phyloP scores from a whole-genome alignment of 2,113 vertebrate genomes.

The Oreochromis niloticus region DNA sequence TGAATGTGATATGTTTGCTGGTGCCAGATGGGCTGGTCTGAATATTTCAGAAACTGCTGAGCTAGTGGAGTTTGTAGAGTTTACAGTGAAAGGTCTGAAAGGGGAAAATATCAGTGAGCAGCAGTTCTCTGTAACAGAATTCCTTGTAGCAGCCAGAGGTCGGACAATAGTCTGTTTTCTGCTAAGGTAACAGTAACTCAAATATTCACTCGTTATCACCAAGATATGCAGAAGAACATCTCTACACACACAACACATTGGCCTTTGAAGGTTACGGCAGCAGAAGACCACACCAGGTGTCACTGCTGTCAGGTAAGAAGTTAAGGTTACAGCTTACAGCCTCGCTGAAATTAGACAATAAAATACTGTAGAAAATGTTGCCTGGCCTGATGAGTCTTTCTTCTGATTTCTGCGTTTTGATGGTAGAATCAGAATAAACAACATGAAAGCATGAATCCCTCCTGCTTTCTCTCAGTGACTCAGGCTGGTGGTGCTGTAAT shows the following conservation, averaged over 20 bases:
- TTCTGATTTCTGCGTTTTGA: not conserved
- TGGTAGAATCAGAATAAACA: not conserved
- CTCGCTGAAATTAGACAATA: not conserved
- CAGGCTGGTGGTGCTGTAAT: not conserved
- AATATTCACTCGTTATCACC: not conserved
- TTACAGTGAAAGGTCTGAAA: not conserved
- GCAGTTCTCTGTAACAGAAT: not conserved
- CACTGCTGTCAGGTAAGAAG: not conserved
- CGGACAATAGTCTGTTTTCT: not conserved
- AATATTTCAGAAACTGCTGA: not conserved
- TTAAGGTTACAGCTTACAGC: not conserved
- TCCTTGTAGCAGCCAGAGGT: not conserved
- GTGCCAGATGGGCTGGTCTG: not conserved
- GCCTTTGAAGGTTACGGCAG: accelerated
- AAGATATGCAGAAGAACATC: not conserved
- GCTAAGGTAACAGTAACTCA: not conserved
- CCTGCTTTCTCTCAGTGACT: not conserved
- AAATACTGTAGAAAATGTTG: not conserved
- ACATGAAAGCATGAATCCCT: not conserved
- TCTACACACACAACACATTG: not conserved
- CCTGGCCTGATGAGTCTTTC: not conserved
- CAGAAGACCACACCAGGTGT: not conserved
- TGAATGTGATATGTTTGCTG: not conserved
- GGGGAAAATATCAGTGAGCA: not conserved
- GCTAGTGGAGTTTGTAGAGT: not conserved